A percentile compares a stretch with the other conserved stretches of the same genome.
These are phyloP conservation scores for Wiebesia pumilae DNA, from an alignment of 1,140 invertebrate species.

Conservation along the genomic window DNA sequence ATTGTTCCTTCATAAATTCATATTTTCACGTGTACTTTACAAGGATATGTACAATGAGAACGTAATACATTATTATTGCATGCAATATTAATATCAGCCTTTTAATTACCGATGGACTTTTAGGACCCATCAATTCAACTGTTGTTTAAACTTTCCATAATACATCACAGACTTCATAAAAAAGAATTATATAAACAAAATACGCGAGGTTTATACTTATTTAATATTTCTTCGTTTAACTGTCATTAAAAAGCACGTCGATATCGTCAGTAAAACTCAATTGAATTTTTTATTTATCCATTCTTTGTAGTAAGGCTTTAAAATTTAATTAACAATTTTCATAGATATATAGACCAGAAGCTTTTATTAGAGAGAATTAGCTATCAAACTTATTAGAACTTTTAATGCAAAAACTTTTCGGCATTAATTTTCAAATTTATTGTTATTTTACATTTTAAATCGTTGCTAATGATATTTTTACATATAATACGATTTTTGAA, in stretches of 20 bases:
- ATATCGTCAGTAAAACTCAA: neutral
- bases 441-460: neutral
- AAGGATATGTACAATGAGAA: too few species aligned
- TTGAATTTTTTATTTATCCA: slow-evolving; percentile 11
- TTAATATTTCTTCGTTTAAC: slow-evolving; percentile 3
- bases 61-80: neutral
- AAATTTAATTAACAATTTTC: slow-evolving; percentile 17
- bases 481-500: too few species aligned
- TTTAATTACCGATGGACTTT: neutral
- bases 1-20: too few species aligned
- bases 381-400: neutral
- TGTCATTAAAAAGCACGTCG: neutral
- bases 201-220: neutral
- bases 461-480: neutral
- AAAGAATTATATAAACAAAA: slow-evolving; percentile 5
- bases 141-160: neutral
- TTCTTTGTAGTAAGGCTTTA: slow-evolving; percentile 3
- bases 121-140: neutral
- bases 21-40: too few species aligned
- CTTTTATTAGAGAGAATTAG: neutral
- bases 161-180: neutral
- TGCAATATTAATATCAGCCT: neutral
- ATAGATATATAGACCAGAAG: neutral
- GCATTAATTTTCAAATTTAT: neutral
- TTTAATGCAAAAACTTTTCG: neutral